Conservation (phyloP, 2,888 invertebrate genomes). For the Zygothrica quintamaculata region DNA sequence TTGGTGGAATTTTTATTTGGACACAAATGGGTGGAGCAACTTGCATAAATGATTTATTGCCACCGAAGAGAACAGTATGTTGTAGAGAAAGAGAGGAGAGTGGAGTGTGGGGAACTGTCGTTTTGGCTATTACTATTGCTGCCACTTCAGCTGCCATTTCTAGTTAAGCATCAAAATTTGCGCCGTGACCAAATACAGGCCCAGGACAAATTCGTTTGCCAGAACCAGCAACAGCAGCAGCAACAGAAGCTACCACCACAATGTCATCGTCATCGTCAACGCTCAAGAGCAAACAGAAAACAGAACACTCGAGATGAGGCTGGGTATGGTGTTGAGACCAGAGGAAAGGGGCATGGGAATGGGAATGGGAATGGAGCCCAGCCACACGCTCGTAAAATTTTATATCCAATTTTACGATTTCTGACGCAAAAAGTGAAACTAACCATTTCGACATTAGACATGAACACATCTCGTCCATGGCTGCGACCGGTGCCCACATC, state of each 20-base stretch:
- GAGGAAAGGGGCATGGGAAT: not conserved
- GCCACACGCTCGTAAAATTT: slow-evolving; percentile 79
- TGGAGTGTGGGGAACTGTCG: not conserved
- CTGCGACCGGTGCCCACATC: slow-evolving; percentile 19
- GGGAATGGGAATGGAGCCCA: slow-evolving; percentile 13
- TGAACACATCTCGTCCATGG: slow-evolving; percentile 73
- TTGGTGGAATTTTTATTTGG: slow-evolving; percentile 59
- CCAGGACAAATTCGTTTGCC: slow-evolving; percentile 63
- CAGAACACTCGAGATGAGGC: slow-evolving; percentile 60
- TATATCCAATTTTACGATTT: slow-evolving; percentile 81
- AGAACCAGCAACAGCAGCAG: slow-evolving; percentile 14
- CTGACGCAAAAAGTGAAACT: slow-evolving; percentile 81
- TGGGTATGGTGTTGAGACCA: not conserved
- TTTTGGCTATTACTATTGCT: slow-evolving; percentile 27
- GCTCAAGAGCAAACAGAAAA: slow-evolving; percentile 62
- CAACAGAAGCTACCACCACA: slow-evolving; percentile 52
- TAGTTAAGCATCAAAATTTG: slow-evolving; percentile 78
- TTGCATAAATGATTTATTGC: slow-evolving; percentile 79
- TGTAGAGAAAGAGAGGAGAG: not conserved
- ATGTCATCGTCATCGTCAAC: slow-evolving; percentile 47
- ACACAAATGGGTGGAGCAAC: slow-evolving; percentile 65
- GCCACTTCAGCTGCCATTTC: slow-evolving; percentile 75
- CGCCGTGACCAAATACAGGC: slow-evolving; percentile 76
- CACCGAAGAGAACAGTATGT: slow-evolving; percentile 22
- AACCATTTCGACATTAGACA: slow-evolving; percentile 80